Evolutionary conservation across 2,888 invertebrate species (phyloP).

Genomic region (Chrysolina haemoptera): DNA sequence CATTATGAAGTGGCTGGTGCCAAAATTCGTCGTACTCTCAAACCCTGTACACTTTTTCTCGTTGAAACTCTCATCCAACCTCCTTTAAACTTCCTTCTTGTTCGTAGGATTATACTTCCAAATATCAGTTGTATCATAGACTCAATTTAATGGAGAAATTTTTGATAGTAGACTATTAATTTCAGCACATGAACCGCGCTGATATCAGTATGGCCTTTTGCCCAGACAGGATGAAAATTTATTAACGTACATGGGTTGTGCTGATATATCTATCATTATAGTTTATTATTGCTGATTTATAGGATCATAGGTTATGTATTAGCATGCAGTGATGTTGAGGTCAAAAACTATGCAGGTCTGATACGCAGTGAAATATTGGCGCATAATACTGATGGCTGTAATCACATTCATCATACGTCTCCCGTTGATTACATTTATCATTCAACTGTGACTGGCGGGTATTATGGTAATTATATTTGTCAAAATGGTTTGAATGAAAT

Average conservation of each 20-base stretch:
- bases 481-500: too few relatives aligned
- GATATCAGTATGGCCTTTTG: not conserved
- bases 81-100: too few relatives aligned
- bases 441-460: not conserved
- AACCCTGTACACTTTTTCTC: too few relatives aligned
- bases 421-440: not conserved
- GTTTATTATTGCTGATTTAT: slow-evolving; percentile 10
- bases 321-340: slow-evolving; percentile 14
- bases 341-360: not conserved
- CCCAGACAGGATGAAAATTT: not conserved
- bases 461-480: too few relatives aligned
- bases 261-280: slow-evolving; percentile 16
- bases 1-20: too few relatives aligned
- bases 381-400: not conserved
- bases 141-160: too few relatives aligned
- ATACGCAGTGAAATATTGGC: not conserved
- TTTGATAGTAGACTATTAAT: not conserved
- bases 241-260: not conserved
- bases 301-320: slow-evolving; percentile 2
- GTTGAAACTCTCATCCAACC: too few relatives aligned
- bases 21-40: too few relatives aligned
- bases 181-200: not conserved
- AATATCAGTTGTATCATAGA: too few relatives aligned
- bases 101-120: too few relatives aligned
- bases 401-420: not conserved